Evolutionary conservation across 2,797 vertebrate genomes (phyloP), one percentile per base, ranked within the genome.

Genomic region (Lepus townsendii): DNA sequence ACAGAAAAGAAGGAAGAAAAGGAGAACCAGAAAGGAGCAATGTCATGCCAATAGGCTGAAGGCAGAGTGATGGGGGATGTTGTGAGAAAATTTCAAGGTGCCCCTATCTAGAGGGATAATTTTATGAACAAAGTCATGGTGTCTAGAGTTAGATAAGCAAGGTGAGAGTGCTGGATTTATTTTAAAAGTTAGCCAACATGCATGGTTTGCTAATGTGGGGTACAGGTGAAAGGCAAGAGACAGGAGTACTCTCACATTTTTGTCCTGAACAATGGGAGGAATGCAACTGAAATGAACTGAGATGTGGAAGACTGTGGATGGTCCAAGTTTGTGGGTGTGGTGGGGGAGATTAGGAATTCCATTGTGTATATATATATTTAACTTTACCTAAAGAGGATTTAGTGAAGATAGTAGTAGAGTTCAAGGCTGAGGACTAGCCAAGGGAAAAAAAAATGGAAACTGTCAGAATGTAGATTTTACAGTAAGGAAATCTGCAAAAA

Each of bases 31-130:
- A 11, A 42, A 12, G 11, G 2, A 16, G 3, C 7, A 65, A 65
- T 3, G 8, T 26, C 38, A 80, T 7, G 63, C 52, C 71, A 57
- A 38, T 17, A 69, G 27, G 14, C n/a, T 14, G n/a, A 9, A 32
- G 57, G 5, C 42, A 52, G 54, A 22, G 47, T 7, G 2, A 52
- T n/a, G 47, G 0, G 20, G 4, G 2, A 0, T 5, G 2, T 35
- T 32, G 30, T 50, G 38, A 83, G 47, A 52, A 66, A 22, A 72
- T 73, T 73, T 84, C 68, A 88, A 83, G 71, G 35, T 50, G 26
- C 35, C 54, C 42, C 22, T 17, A 20, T 42, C 19, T 38, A 80
- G 62, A 89, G 83, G 38, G 80, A 66, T 22, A 27, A 8, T 26
- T 7, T 73, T 71, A 85, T 68, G 12, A 50, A 82, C 8, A 93